Conservation (phyloP, 2,888 invertebrate species). For the Andrena camellia region DNA sequence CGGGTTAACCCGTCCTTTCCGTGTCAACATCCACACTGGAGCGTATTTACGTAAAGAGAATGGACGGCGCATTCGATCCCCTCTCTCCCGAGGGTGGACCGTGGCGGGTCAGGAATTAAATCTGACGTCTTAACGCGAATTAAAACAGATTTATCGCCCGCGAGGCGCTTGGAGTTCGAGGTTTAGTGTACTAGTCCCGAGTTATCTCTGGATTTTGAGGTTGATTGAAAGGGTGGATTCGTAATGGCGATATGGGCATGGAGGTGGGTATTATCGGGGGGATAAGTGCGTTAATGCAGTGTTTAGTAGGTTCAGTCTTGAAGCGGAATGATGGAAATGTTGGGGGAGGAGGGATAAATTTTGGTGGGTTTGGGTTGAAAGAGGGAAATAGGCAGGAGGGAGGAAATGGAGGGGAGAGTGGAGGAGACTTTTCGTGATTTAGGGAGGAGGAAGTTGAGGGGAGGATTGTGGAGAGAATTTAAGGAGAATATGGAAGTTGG, state of each 20-base stretch:
- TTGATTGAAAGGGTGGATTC: conserved; percentile 1
- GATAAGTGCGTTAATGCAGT: no score
- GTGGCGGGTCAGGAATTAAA: conserved; percentile 32
- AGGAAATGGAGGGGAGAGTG: no score
- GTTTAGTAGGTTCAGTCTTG: no score
- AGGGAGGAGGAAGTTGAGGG: no score
- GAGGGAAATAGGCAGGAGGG: no score
- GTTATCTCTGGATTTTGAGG: conserved; percentile 1
- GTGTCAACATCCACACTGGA: conserved; percentile 23
- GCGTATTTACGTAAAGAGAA: conserved; percentile 12
- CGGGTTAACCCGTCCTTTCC: conserved; percentile 40
- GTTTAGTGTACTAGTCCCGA: neutral
- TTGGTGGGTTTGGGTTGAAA: no score
- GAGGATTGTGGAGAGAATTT: no score
- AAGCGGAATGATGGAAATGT: no score
- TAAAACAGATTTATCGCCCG: neutral
- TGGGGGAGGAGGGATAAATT: no score
- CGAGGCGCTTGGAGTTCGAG: neutral
- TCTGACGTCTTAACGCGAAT: conserved; percentile 20
- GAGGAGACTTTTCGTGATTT: no score
- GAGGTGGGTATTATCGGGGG: neutral
- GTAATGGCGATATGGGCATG: neutral
- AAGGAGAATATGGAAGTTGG: no score
- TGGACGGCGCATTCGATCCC: neutral
- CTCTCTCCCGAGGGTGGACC: conserved; percentile 5